Evolutionary conservation across 2,888 invertebrate genomes (phyloP), one percentile per base, ranked within the genome.

Genomic region (Stramonita haemastoma): DNA sequence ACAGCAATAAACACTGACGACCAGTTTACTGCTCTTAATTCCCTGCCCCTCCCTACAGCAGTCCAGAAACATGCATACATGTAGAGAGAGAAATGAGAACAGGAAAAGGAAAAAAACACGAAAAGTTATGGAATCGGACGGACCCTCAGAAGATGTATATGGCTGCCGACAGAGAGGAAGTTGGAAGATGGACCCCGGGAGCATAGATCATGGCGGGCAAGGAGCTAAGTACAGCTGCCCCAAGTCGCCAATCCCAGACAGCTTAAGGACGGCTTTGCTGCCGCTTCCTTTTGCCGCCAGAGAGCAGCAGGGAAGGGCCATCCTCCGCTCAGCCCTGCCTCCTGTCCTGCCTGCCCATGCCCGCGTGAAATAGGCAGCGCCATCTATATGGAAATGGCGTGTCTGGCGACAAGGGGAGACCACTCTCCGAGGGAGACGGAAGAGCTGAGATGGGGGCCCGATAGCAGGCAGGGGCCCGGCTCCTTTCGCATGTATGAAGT

Each of bases 401-500:
- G 84, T 89, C 89, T 89, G 85, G 86, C 85, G 87, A 90, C 87
- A 77, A 87, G 60, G 85, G 90, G 88, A 87, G 90, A 88, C 86
- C 86, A 87, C 87, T 73, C 46, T 36, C 87, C 0, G 87, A 22
- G 34, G 66, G 73, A 32, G 73, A 46, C n/a, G 34, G 66, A 84
- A 84, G 77, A 86, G 89, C 77, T 84, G 87, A 91, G 91, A 91
- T 91, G 87, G 89, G 46, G 29, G 77, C 87, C 84, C 60, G 81
- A 88, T 85, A 85, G 34, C 87, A 36, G 70, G 56, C 46, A 85
- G 0, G 79, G 73, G n/a, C 83, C 88, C 88, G 86, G 86, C 88
- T 90, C 90, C 88, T 89, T 91, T 90, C 90, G 88, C 89, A 91
- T 92, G 92, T 91, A 90, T 90, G 90, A 91, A 90, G 93, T 93